Conservation (phyloP, 2,113 vertebrate genomes). For the Psophia crepitans region DNA sequence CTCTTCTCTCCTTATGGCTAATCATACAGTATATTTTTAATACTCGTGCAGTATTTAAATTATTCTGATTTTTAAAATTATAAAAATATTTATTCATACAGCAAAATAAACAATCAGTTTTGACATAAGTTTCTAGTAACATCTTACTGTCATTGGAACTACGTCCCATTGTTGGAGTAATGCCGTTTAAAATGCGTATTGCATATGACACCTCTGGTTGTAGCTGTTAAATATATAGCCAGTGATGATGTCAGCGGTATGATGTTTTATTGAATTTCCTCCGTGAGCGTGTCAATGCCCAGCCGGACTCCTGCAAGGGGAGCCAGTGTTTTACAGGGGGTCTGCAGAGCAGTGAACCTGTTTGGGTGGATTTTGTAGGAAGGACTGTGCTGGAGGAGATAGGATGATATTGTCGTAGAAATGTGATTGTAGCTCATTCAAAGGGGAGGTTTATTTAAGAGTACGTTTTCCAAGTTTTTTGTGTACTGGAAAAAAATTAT, state of each 20-base stretch:
- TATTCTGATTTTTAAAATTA: not conserved
- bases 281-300: fast-evolving
- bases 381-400: not conserved
- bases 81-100: not conserved
- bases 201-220: not conserved
- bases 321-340: not conserved
- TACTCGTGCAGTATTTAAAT: not conserved
- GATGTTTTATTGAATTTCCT: not conserved
- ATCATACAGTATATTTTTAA: not conserved
- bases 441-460: not conserved
- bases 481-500: not conserved
- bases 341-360: not conserved
- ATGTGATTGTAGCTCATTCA: not conserved
- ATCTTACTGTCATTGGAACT: not conserved
- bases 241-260: not conserved
- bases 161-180: not conserved
- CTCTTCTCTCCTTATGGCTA: not conserved
- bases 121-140: not conserved
- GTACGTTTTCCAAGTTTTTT: not conserved
- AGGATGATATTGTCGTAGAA: not conserved
- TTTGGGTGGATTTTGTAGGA: not conserved
- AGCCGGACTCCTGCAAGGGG: fast-evolving
- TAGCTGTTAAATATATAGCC: not conserved
- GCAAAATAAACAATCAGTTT: not conserved
- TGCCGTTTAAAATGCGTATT: not conserved